Percentiles rank a stretch among this genome's conserved stretches.
Evolutionary conservation across 2,888 invertebrate species (phyloP).

Genomic region (Mythimna ferrago): DNA sequence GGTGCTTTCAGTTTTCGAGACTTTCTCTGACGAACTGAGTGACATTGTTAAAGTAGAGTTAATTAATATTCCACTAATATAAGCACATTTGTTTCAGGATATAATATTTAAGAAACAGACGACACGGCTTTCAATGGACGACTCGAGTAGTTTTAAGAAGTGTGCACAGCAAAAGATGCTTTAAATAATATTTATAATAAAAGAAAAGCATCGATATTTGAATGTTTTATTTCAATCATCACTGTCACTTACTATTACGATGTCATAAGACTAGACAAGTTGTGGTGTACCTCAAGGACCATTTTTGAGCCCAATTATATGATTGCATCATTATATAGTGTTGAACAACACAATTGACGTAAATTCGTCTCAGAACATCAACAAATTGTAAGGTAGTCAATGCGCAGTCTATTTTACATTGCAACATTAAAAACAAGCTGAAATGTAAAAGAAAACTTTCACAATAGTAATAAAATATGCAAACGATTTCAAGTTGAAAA

Average conservation of each 20-base stretch:
- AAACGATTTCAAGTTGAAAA: slow-evolving; percentile 1
- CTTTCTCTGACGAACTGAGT: neutral
- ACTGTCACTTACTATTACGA: neutral
- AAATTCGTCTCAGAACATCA: neutral
- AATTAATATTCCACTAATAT: slow-evolving; percentile 4
- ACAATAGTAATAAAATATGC: slow-evolving; percentile 37
- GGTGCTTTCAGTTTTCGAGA: neutral
- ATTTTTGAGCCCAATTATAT: neutral
- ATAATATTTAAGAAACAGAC: slow-evolving; percentile 39
- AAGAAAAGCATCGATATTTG: slow-evolving; percentile 50
- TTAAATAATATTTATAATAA: slow-evolving; percentile 40
- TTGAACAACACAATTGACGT: neutral
- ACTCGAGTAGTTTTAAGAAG: slow-evolving; percentile 52
- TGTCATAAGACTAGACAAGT: neutral
- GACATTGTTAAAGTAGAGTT: neutral
- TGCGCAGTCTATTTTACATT: too few species aligned
- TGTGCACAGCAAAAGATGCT: slow-evolving; percentile 65
- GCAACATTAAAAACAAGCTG: neutral
- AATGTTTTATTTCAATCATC: slow-evolving; percentile 53
- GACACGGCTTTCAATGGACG: slow-evolving; percentile 36
- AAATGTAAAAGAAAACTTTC: slow-evolving; percentile 3
- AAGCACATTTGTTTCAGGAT: slow-evolving; percentile 54
- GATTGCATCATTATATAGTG: too few species aligned
- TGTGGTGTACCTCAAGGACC: neutral
- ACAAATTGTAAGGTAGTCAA: neutral